Evolutionary conservation across 2,113 vertebrate genomes (phyloP).

Genomic region (Burhinus oedicnemus): DNA sequence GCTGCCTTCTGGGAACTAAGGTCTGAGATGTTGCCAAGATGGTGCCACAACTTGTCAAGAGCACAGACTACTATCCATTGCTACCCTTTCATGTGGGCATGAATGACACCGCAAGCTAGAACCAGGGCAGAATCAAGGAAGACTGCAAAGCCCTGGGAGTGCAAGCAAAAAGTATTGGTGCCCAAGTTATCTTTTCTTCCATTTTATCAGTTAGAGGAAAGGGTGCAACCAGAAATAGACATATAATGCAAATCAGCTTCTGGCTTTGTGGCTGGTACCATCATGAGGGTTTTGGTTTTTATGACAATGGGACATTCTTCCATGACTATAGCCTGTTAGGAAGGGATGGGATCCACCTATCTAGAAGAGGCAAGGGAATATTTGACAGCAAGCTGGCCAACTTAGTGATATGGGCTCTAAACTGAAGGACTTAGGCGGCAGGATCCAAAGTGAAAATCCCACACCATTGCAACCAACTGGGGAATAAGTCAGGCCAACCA

Average conservation of each 20-base stretch:
- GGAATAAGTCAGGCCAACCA: not conserved
- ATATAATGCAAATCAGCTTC: not conserved
- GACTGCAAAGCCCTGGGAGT: not conserved
- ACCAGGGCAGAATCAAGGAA: not conserved
- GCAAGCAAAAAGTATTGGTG: not conserved
- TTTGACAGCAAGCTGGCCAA: not conserved
- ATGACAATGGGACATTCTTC: not conserved
- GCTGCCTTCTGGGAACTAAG: not conserved
- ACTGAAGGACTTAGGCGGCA: not conserved
- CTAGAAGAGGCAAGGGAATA: not conserved
- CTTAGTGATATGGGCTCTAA: not conserved
- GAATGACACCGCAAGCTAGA: not conserved
- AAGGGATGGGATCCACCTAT: not conserved
- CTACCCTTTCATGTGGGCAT: not conserved
- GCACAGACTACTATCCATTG: not conserved
- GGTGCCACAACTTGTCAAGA: not conserved
- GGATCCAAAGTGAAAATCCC: not conserved
- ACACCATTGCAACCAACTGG: not conserved
- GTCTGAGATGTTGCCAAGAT: not conserved
- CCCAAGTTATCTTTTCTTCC: not conserved
- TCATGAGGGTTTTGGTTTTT: not conserved
- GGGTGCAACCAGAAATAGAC: not conserved
- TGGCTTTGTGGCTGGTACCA: not conserved
- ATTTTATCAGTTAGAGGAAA: not conserved
- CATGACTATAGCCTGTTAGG: not conserved